These are phyloP conservation scores for Menidia beryllina DNA, from an alignment of 2,113 vertebrate genomes.

Conservation along the genomic window DNA sequence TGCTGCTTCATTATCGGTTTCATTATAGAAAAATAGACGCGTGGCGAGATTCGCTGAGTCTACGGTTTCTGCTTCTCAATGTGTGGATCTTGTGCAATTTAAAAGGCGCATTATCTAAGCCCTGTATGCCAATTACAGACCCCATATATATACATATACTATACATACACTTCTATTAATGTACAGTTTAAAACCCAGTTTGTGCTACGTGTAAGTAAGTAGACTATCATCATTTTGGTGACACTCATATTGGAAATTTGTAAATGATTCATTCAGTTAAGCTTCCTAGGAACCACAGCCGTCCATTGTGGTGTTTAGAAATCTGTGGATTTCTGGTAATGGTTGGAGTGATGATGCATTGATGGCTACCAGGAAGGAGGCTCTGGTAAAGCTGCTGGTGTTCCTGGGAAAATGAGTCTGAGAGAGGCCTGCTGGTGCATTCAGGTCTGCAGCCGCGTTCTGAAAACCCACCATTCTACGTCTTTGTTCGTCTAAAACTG, in stretches of 20 bases:
- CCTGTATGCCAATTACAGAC: neutral
- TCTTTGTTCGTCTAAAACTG: conserved; percentile 50
- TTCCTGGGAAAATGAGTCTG: neutral
- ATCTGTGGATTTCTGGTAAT: conserved; percentile 32
- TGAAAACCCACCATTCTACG: conserved; percentile 21
- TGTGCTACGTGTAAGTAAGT: neutral
- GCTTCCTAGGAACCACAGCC: conserved; percentile 42
- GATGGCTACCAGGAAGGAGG: conserved; percentile 28
- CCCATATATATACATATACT: no score
- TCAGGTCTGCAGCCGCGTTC: conserved; percentile 43
- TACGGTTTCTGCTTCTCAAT: conserved; percentile 9
- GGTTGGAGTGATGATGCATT: conserved; percentile 33
- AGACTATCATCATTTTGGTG: no score
- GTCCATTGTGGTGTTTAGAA: conserved; percentile 58
- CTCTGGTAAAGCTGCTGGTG: conserved; percentile 22
- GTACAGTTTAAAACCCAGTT: neutral
- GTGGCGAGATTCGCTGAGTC: conserved; percentile 5
- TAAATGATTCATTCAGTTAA: conserved; percentile 24
- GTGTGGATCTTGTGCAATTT: neutral
- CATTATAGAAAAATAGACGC: conserved; percentile 25
- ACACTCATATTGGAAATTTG: no score
- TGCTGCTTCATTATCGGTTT: conserved; percentile 32
- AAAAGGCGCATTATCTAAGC: neutral
- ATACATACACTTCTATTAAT: no score
- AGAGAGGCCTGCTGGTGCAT: neutral